Percentiles rank a stretch among this genome's conserved stretches.
phyloP scores from a whole-genome alignment of 2,797 vertebrate genomes.

The Scyliorhinus canicula region DNA sequence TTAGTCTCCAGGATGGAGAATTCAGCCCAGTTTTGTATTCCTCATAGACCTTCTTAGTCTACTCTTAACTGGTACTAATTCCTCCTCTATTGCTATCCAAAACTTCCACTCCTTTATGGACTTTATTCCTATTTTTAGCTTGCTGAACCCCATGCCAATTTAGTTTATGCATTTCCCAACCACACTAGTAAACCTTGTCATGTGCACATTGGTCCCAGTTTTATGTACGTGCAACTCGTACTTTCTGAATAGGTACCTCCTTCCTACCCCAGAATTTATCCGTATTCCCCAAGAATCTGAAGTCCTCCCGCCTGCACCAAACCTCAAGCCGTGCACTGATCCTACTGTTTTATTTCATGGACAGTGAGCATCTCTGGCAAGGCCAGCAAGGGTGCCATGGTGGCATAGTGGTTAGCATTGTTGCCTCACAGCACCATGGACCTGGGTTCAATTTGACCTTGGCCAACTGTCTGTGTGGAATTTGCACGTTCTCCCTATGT shows the following conservation, averaged over 20 bases:
- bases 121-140: neutral
- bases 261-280: neutral
- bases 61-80: neutral
- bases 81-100: neutral
- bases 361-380: neutral
- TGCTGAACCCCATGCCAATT: neutral
- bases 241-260: neutral
- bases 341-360: neutral
- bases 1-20: no score
- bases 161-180: neutral
- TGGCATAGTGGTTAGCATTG: no score
- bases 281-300: neutral
- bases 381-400: no score
- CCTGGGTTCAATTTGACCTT: no score
- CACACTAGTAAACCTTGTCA: neutral
- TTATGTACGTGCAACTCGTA: neutral
- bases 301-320: neutral
- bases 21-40: no score
- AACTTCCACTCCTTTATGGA: neutral
- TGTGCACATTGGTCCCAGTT: neutral
- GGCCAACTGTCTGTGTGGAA: no score
- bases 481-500: no score
- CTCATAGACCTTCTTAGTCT: neutral
- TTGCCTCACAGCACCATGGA: no score
- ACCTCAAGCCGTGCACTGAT: neutral